A percentile compares a stretch with the other conserved stretches of the same genome.
Evolutionary conservation across 2,797 vertebrate genomes (phyloP).

Genomic region (Pteropus rufus): DNA sequence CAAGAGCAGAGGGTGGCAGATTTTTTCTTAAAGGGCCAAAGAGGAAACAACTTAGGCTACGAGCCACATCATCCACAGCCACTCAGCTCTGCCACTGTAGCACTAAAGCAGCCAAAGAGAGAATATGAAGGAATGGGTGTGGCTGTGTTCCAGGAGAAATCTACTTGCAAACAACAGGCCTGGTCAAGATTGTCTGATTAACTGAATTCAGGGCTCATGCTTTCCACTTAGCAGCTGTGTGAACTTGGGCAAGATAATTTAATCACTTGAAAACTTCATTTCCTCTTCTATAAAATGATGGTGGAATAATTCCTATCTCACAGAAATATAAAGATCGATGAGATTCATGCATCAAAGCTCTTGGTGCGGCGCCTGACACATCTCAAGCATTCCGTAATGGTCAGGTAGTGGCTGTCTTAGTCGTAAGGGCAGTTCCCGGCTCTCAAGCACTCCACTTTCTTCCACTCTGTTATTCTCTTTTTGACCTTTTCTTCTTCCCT

Average conservation of each 20-base stretch:
- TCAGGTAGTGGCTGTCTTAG: background rate
- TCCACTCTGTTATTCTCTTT: background rate
- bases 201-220: background rate
- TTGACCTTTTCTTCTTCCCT: constrained; percentile 57
- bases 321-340: background rate
- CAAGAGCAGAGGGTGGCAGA: background rate
- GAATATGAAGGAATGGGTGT: background rate
- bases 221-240: background rate
- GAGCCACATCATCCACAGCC: background rate
- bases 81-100: rapidly evolving
- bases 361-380: background rate
- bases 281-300: background rate
- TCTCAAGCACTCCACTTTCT: background rate
- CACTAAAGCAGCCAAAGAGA: background rate
- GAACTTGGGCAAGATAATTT: background rate
- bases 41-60: background rate
- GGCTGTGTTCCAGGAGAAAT: background rate
- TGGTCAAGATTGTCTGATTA: background rate
- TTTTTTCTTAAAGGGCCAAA: background rate
- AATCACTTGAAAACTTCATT: background rate
- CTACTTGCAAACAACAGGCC: background rate
- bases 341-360: background rate
- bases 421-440: background rate
- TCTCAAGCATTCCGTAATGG: background rate
- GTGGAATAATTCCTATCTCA: background rate